Evolutionary conservation across 2,888 invertebrate genomes (phyloP).

Genomic region (Tineola bisselliella): DNA sequence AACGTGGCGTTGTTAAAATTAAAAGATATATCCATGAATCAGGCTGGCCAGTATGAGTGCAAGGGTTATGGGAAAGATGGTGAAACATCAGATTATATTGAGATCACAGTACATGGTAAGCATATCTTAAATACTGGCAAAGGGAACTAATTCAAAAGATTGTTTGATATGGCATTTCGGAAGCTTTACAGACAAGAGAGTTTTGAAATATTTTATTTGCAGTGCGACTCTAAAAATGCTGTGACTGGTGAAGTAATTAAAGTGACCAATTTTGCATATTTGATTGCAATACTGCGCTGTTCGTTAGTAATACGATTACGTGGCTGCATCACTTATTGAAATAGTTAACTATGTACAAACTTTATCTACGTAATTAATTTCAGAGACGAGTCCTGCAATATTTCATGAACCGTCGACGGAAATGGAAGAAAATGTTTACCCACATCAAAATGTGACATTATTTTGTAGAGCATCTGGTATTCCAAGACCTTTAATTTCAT

Average conservation of each 20-base stretch:
- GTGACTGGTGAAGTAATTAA: not conserved
- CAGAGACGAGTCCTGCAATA: conserved; percentile 20
- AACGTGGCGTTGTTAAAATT: conserved; percentile 36
- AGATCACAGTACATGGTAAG: conserved; percentile 38
- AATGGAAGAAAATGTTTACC: conserved; percentile 25
- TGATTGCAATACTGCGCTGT: too few species aligned
- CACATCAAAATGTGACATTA: conserved; percentile 35
- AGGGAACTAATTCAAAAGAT: too few species aligned
- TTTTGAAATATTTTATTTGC: not conserved
- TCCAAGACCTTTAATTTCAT: conserved; percentile 72
- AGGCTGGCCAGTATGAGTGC: conserved; percentile 41
- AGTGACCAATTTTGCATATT: too few species aligned
- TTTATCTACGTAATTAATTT: not conserved
- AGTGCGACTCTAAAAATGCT: not conserved
- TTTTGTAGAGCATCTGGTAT: conserved; percentile 66
- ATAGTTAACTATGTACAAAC: not conserved
- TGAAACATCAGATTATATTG: conserved; percentile 23
- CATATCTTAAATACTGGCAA: too few species aligned
- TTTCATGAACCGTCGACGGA: conserved; percentile 28
- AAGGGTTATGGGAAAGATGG: conserved; percentile 25
- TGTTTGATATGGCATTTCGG: too few species aligned
- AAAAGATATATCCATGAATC: conserved; percentile 26
- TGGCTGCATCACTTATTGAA: too few species aligned
- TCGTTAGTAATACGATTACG: too few species aligned
- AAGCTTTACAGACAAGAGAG: too few species aligned